Evolutionary conservation across 1,140 invertebrate species (phyloP).

Genomic region (Maconellicoccus hirsutus): DNA sequence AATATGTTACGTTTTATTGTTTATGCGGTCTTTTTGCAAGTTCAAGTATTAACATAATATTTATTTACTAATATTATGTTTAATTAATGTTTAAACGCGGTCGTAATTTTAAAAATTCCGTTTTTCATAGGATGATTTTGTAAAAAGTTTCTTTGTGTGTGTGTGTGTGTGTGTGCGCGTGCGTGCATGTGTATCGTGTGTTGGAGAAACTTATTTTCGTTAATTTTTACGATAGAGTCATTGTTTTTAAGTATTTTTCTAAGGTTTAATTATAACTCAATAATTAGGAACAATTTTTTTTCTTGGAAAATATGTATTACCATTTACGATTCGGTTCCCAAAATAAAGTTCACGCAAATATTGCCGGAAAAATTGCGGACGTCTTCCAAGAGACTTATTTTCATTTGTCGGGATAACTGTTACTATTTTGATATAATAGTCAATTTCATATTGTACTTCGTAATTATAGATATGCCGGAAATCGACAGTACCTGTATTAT

Average conservation of each 20-base stretch:
- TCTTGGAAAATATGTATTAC: not conserved
- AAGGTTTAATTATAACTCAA: not conserved
- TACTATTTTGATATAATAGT: not conserved
- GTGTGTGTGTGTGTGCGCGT: not conserved
- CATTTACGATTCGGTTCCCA: no score
- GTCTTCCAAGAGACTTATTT: not conserved
- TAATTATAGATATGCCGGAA: not conserved
- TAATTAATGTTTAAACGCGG: not conserved
- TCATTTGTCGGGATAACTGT: not conserved
- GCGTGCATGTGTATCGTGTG: not conserved
- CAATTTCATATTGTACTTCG: not conserved
- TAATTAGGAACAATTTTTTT: conserved; percentile 1
- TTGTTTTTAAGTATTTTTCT: not conserved
- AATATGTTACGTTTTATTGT: not conserved
- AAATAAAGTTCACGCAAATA: no score
- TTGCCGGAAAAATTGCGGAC: not conserved
- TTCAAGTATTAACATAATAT: not conserved
- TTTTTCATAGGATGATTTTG: not conserved
- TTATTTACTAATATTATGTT: conserved; percentile 10
- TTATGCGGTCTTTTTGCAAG: no score
- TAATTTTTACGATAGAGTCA: conserved; percentile 1
- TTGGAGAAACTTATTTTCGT: not conserved
- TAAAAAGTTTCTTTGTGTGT: no score
- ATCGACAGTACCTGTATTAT: not conserved
- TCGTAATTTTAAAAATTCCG: not conserved